Evolutionary conservation across 2,888 invertebrate species (phyloP), one percentile per base, ranked within the genome.

Genomic region (Epirrhoe tristata): DNA sequence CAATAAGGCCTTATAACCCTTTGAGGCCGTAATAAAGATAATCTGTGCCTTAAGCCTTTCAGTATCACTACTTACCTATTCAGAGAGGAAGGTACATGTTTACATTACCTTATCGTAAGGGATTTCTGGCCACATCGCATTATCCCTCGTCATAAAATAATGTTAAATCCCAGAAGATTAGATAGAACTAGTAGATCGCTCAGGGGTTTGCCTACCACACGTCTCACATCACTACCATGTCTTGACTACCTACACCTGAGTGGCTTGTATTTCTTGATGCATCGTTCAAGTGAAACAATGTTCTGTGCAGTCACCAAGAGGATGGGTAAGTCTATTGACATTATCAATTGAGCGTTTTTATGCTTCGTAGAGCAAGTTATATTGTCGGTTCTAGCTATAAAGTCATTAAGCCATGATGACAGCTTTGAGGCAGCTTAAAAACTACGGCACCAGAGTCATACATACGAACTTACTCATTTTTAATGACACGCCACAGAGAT

Each of bases 51-150:
- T 48, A 6, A 48, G 48, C 14, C 48, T 7, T 48, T 48, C 16
- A 16, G 48, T 48, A 43, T 43, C 14, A 16, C 48, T 48, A 48
- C 48, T 48, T 48, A 48, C 14, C 48, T 48, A 48, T 48, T 48
- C 48, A 48, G 14, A 48, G 16, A 48, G 14, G 16, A 16, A 48
- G 16, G 16, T 48, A 48, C 48, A 48, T 48, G 34, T 48, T 58
- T 46, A 31, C 43, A 24, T 43, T 39, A 34, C 34, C 34, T 31
- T 54, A 32, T 54, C 34, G 1, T 34, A 53, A n/a, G 14, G 34
- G 34, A 34, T n/a, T 53, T 53, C 32, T 48, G 48, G 48, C 48
- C 48, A 48, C 48, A 48, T 48, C 16, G 16, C 48, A 16, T 48
- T 43, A 43, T 34, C 14, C 48, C 48, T 48, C 48, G 16, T 48